Percentiles rank a stretch among this genome's conserved stretches.
phyloP scores from a whole-genome alignment of 2,888 invertebrate species.

The Amiota mariae region DNA sequence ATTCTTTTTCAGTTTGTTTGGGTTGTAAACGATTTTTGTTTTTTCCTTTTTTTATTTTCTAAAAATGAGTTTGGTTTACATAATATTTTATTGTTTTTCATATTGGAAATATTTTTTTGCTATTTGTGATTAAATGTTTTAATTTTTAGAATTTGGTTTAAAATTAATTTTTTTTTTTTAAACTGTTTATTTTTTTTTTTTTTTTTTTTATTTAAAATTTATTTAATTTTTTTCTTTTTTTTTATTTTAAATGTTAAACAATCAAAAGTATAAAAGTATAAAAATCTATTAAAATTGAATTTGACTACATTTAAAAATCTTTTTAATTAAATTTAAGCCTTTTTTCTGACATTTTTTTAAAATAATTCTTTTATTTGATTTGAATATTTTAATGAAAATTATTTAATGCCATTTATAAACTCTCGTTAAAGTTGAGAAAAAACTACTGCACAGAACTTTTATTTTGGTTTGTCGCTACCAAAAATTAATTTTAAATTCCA shows the following conservation, averaged over 20 bases:
- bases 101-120: too few relatives aligned
- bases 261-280: conserved; percentile 69
- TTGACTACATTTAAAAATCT: conserved; percentile 63
- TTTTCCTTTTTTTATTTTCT: too few relatives aligned
- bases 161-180: too few relatives aligned
- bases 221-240: background rate
- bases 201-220: background rate
- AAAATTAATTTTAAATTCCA: too few relatives aligned
- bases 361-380: conserved; percentile 40
- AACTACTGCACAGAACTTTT: background rate
- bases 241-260: conserved; percentile 54
- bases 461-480: too few relatives aligned
- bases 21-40: too few relatives aligned
- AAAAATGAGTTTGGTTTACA: background rate
- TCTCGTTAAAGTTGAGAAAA: background rate
- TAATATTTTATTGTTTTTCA: background rate
- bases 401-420: conserved; percentile 20
- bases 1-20: too few relatives aligned
- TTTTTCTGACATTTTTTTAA: background rate
- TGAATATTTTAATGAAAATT: conserved; percentile 32
- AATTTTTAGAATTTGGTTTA: too few relatives aligned
- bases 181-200: background rate
- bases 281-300: conserved; percentile 67
- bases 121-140: too few relatives aligned
- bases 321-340: too few relatives aligned